Conservation (phyloP, 2,797 vertebrate species). For the Australoheros facetus region DNA sequence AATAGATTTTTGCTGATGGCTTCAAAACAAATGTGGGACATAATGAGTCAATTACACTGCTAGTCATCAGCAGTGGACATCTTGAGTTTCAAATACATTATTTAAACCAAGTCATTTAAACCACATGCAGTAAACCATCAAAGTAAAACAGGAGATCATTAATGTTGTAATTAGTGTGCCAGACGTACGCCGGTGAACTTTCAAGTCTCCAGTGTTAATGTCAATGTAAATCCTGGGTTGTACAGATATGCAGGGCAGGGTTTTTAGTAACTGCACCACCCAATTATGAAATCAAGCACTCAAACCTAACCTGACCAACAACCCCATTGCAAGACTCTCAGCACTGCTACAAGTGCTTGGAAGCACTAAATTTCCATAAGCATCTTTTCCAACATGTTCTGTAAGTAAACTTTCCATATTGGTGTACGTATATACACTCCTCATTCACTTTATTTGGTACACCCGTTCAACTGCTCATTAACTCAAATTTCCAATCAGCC, state of each 20-base stretch:
- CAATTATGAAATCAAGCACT: slow-evolving; percentile 2
- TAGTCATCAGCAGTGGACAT: slow-evolving; percentile 14
- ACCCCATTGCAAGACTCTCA: not conserved
- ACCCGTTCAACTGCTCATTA: too few species aligned
- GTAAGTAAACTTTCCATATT: too few species aligned
- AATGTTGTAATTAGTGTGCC: slow-evolving; percentile 25
- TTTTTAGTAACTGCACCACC: not conserved
- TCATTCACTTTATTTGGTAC: too few species aligned
- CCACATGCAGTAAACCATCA: not conserved
- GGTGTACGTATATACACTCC: too few species aligned
- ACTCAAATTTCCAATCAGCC: too few species aligned
- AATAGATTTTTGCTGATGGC: slow-evolving; percentile 55
- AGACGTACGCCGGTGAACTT: slow-evolving; percentile 5
- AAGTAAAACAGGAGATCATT: not conserved
- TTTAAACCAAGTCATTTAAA: slow-evolving; percentile 24
- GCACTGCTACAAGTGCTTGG: too few species aligned
- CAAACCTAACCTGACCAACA: not conserved
- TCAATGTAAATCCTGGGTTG: slow-evolving; percentile 29
- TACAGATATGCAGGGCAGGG: not conserved
- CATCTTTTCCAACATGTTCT: too few species aligned
- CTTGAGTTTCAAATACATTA: slow-evolving; percentile 16
- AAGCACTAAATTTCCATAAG: too few species aligned
- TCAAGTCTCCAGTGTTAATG: slow-evolving; percentile 8
- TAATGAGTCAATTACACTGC: slow-evolving; percentile 31
- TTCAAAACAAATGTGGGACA: slow-evolving; percentile 50